Percentiles rank a stretch among this genome's conserved stretches.
Conservation (phyloP, 2,888 invertebrate genomes). For the Copidosoma aretas region DNA sequence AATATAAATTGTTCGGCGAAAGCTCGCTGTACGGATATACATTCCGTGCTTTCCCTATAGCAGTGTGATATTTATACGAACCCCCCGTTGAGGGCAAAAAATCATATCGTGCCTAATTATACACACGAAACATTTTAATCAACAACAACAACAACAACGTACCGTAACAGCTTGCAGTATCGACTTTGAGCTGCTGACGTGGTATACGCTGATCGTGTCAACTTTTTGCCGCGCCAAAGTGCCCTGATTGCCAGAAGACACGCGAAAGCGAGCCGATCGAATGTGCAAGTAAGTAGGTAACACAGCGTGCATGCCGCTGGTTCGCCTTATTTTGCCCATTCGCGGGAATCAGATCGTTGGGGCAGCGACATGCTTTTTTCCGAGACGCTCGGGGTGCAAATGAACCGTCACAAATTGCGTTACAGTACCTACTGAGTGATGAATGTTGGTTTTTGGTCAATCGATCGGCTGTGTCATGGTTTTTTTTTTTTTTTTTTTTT, state of each 20-base stretch:
- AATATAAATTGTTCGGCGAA: no score
- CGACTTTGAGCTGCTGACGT: no score
- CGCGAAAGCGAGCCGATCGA: constrained; percentile 10
- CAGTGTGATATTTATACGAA: neutral
- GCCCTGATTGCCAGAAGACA: constrained; percentile 13
- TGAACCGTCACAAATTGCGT: neutral
- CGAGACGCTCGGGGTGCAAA: neutral
- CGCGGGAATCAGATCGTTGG: no score
- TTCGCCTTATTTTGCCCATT: neutral
- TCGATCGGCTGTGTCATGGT: neutral
- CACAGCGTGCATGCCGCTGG: neutral
- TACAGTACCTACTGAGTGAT: no score
- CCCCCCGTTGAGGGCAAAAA: no score
- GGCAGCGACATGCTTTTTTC: neutral
- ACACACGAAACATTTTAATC: no score
- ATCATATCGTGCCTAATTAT: no score
- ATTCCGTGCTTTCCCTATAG: neutral
- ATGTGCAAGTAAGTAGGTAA: neutral
- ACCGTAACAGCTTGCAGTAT: no score
- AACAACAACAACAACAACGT: no score
- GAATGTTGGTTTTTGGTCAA: neutral
- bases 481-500: no score
- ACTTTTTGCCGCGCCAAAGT: neutral
- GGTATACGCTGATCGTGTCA: neutral
- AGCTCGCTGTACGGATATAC: neutral